Evolutionary conservation across 2,113 vertebrate genomes (phyloP).

Genomic region (Hippocampus zosterae): DNA sequence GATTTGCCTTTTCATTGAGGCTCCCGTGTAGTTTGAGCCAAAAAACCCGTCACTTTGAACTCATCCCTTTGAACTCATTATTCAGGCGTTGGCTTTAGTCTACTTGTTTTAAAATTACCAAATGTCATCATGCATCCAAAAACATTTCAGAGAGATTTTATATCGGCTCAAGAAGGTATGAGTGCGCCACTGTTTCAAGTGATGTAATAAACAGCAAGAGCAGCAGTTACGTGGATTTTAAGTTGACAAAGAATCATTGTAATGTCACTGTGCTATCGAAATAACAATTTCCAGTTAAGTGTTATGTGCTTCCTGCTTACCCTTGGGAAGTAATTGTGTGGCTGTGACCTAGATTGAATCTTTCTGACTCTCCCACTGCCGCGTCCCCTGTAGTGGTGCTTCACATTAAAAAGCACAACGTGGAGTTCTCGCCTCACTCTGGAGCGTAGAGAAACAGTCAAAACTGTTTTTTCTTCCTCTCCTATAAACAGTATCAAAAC

Average conservation of each 20-base stretch:
- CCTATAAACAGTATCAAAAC: constrained; percentile 1
- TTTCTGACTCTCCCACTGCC: constrained; percentile 1
- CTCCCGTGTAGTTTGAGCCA: background rate
- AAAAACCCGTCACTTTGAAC: background rate
- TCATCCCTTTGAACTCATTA: background rate
- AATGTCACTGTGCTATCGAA: background rate
- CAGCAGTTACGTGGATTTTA: background rate
- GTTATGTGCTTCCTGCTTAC: background rate
- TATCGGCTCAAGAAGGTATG: background rate
- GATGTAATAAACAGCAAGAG: constrained; percentile 5
- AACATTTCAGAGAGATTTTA: background rate
- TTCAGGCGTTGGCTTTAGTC: background rate
- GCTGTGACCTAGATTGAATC: constrained; percentile 5
- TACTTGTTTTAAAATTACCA: background rate
- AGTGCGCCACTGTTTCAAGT: background rate
- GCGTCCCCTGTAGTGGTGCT: constrained; percentile 4
- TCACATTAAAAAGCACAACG: constrained; percentile 2
- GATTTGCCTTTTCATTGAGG: background rate
- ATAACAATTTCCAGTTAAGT: constrained; percentile 6
- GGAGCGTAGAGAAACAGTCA: background rate
- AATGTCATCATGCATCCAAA: background rate
- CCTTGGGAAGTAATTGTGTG: background rate
- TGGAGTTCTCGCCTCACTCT: background rate
- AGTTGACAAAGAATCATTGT: background rate
- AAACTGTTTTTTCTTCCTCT: constrained; percentile 2